phyloP scores from a whole-genome alignment of 2,113 vertebrate species.

The Cephalopterus ornatus region DNA sequence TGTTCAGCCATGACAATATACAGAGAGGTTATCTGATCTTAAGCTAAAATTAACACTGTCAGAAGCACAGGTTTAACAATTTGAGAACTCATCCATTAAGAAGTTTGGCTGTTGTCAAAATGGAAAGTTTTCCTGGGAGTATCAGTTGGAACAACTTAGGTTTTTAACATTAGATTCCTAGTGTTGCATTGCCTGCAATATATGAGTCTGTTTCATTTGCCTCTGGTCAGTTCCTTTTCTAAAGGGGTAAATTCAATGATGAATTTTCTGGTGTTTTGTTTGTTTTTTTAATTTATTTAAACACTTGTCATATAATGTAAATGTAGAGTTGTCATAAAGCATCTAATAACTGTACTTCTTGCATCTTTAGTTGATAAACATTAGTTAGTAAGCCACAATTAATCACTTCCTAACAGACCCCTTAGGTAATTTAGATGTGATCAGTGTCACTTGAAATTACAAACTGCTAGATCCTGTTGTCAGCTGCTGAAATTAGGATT shows the following conservation, averaged over 20 bases:
- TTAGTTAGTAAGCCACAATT: not conserved
- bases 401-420: not conserved
- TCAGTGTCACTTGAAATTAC: not conserved
- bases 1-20: slow-evolving; percentile 3
- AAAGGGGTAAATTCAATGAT: not conserved
- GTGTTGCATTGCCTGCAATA: not conserved
- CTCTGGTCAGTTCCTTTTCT: not conserved
- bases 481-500: slow-evolving; percentile 12
- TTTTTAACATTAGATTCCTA: not conserved
- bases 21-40: not conserved
- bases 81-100: not conserved
- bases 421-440: not conserved
- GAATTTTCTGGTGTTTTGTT: not conserved
- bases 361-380: not conserved
- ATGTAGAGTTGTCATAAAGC: not conserved
- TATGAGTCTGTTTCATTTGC: not conserved
- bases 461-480: not conserved
- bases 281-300: not conserved
- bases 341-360: not conserved
- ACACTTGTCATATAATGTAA: not conserved
- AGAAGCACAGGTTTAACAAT: not conserved
- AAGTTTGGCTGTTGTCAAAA: not conserved
- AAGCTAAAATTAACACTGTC: slow-evolving; percentile 4
- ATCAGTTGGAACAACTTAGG: not conserved
- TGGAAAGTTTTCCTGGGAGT: not conserved